These are phyloP conservation scores for Camponotus pennsylvanicus DNA, from an alignment of 1,140 invertebrate genomes.

Conservation along the genomic window DNA sequence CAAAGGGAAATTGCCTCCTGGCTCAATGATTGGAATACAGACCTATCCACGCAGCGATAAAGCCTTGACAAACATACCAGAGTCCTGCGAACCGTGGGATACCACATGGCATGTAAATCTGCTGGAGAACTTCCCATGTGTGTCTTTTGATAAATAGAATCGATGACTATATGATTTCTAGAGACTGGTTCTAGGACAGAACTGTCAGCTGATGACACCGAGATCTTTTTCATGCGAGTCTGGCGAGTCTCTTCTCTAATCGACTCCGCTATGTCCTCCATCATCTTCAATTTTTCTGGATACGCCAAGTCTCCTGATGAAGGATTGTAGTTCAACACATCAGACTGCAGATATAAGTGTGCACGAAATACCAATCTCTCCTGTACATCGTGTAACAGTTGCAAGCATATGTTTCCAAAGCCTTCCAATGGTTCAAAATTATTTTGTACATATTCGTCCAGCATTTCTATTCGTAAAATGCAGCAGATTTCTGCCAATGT, in stretches of 20 bases:
- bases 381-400: conserved; percentile 98
- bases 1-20: conserved; percentile 97
- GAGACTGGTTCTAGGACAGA: conserved; percentile 75
- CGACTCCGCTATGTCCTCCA: conserved; percentile 90
- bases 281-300: conserved; percentile 98
- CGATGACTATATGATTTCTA: conserved; percentile 81
- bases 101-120: conserved; percentile 99
- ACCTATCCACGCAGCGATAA: conserved; percentile 97
- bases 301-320: conserved; percentile 98
- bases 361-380: conserved; percentile 98
- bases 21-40: conserved; percentile 98
- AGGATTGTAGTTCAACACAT: conserved; percentile 96
- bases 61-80: conserved; percentile 97
- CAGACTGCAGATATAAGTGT: conserved; percentile 96
- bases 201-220: conserved; percentile 78
- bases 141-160: conserved; percentile 79
- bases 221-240: conserved; percentile 81
- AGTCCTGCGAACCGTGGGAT: conserved; percentile 97
- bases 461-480: conserved; percentile 97
- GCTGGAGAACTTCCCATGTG: conserved; percentile 91
- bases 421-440: conserved; percentile 92
- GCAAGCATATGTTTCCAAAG: conserved; percentile 94
- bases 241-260: conserved; percentile 82
- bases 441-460: conserved; percentile 96
- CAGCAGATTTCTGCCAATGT: conserved; percentile 98